Conservation (phyloP, 2,888 invertebrate species). For the Eupithecia tripunctaria region DNA sequence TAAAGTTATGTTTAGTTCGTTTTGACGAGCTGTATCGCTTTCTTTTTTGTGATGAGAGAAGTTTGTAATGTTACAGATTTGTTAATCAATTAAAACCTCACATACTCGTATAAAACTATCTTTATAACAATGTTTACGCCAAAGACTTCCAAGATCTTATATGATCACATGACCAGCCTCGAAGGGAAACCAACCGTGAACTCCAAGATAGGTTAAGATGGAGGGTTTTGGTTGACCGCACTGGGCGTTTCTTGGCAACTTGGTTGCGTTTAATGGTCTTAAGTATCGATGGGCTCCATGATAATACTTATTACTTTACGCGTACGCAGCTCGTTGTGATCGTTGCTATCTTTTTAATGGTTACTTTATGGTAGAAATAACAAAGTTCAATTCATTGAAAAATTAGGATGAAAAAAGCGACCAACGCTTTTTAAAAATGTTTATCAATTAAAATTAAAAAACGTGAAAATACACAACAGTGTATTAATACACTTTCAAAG, state of each 20-base stretch:
- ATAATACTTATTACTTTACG: slow-evolving; percentile 15
- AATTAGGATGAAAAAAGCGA: too few species aligned
- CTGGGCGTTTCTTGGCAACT: slow-evolving; percentile 23
- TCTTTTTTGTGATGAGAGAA: too few species aligned
- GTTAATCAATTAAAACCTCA: neutral
- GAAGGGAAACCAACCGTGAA: slow-evolving; percentile 33
- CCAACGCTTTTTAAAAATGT: too few species aligned
- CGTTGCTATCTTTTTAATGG: neutral
- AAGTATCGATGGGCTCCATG: slow-evolving; percentile 23
- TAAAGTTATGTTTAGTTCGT: too few species aligned
- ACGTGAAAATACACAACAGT: too few species aligned
- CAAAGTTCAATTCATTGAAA: too few species aligned
- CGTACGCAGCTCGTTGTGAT: neutral
- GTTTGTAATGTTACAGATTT: neutral
- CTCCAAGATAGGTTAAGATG: slow-evolving; percentile 37
- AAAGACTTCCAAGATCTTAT: slow-evolving; percentile 21
- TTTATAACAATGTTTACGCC: slow-evolving; percentile 17
- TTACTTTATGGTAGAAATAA: neutral
- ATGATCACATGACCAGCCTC: slow-evolving; percentile 27
- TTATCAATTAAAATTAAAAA: too few species aligned
- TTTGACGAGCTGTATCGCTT: too few species aligned
- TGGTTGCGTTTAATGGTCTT: slow-evolving; percentile 31
- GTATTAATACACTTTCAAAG: too few species aligned
- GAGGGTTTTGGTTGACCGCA: slow-evolving; percentile 36
- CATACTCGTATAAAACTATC: neutral